These are phyloP conservation scores for Rhynchophorus ferrugineus DNA, from an alignment of 1,140 invertebrate genomes.

Conservation along the genomic window DNA sequence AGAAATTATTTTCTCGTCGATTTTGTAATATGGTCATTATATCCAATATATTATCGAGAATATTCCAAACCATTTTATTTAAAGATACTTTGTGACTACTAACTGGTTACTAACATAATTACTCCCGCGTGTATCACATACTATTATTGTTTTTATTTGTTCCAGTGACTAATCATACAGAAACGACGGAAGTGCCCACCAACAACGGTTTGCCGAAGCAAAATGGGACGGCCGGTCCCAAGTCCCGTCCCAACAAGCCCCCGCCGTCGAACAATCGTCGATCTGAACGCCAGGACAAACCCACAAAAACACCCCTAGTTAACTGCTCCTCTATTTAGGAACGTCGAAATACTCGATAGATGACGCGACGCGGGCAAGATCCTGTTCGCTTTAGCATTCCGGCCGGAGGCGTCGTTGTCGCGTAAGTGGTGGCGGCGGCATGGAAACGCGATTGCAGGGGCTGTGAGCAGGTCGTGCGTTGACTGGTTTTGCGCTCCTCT, in stretches of 20 bases:
- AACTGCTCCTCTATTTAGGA: constrained; percentile 47
- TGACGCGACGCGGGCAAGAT: background rate
- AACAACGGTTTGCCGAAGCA: constrained; percentile 21
- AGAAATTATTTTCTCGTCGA: no score
- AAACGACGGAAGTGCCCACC: constrained; percentile 19
- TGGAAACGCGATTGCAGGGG: no score
- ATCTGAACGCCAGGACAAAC: constrained; percentile 32
- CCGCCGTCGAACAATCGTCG: constrained; percentile 30
- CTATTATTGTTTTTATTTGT: no score
- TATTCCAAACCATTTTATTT: no score
- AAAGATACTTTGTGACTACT: no score
- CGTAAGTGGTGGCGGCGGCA: background rate
- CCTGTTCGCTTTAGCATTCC: constrained; percentile 13
- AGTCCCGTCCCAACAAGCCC: constrained; percentile 43
- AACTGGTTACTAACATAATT: no score
- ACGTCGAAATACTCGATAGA: constrained; percentile 1
- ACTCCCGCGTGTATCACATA: no score
- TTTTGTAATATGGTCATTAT: no score
- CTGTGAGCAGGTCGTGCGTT: no score
- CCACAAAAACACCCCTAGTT: constrained; percentile 53
- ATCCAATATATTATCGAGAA: no score
- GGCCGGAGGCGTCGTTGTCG: constrained; percentile 10
- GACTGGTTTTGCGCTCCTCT: no score
- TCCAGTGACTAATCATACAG: constrained; percentile 22
- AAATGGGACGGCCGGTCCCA: constrained; percentile 29